phyloP scores from a whole-genome alignment of 2,113 vertebrate species.

The Etheostoma spectabile region DNA sequence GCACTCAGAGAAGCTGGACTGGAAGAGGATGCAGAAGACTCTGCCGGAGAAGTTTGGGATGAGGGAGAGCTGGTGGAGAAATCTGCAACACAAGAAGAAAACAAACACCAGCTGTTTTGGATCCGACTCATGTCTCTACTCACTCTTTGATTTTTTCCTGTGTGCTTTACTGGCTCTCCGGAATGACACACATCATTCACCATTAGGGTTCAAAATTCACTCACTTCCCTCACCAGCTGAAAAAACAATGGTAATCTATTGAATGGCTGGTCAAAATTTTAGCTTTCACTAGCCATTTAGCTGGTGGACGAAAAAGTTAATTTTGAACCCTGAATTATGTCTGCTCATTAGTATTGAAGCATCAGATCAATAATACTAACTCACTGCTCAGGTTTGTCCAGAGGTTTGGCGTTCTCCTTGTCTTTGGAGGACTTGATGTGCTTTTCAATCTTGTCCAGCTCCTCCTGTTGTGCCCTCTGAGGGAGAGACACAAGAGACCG shows the following conservation, averaged over 20 bases:
- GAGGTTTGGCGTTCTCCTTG: conserved; percentile 91
- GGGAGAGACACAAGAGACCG: conserved; percentile 57
- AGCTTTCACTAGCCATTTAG: too few relatives aligned
- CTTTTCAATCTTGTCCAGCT: conserved; percentile 97
- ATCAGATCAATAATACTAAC: conserved; percentile 44
- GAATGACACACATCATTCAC: neutral
- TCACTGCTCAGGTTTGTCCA: conserved; percentile 99
- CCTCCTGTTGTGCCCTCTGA: conserved; percentile 96
- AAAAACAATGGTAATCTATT: too few relatives aligned
- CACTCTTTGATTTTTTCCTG: neutral
- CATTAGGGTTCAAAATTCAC: too few relatives aligned
- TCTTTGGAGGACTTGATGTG: conserved; percentile 93
- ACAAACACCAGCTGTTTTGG: neutral
- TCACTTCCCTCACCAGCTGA: too few relatives aligned
- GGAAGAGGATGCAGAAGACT: conserved; percentile 97
- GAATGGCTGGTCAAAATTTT: too few relatives aligned
- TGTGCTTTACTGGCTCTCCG: neutral
- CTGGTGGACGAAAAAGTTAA: too few relatives aligned
- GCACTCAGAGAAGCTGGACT: conserved; percentile 93
- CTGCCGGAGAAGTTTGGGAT: conserved; percentile 96
- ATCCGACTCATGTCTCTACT: neutral
- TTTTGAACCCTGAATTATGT: neutral
- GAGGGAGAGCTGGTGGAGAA: conserved; percentile 93
- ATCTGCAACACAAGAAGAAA: conserved; percentile 81
- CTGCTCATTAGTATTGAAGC: neutral